phyloP scores from a whole-genome alignment of 1,140 invertebrate genomes.

The Drosophila sulfurigaster region DNA sequence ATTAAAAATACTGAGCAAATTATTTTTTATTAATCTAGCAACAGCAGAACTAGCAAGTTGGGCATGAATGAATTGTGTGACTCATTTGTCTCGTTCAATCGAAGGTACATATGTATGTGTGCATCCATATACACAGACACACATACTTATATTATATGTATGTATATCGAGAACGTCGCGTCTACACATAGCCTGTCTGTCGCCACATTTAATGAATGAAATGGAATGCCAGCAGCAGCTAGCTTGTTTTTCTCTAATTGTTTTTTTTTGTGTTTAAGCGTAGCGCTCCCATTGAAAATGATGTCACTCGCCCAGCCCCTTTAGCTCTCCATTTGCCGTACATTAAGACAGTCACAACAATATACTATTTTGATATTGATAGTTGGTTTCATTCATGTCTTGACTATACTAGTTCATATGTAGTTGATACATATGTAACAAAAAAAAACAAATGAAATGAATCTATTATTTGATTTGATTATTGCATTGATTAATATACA shows the following conservation, averaged over 20 bases:
- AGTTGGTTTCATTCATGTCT: conserved; percentile 71
- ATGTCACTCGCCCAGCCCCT: conserved; percentile 58
- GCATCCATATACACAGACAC: not conserved
- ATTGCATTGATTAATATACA: conserved; percentile 15
- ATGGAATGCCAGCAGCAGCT: conserved; percentile 58
- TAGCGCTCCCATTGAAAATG: conserved; percentile 64
- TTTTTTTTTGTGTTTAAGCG: conserved; percentile 60
- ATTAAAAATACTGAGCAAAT: conserved; percentile 30
- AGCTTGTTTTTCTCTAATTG: conserved; percentile 63
- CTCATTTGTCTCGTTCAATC: conserved; percentile 49
- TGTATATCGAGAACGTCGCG: not conserved
- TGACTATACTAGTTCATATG: conserved; percentile 13
- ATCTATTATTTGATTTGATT: conserved; percentile 7
- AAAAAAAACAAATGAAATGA: conserved; percentile 30
- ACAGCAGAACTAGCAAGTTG: conserved; percentile 12
- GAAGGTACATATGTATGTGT: conserved; percentile 15
- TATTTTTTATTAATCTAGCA: conserved; percentile 23
- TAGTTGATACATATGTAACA: conserved; percentile 29
- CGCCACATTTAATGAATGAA: conserved; percentile 81
- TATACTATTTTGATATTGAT: not conserved
- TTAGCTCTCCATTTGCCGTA: conserved; percentile 46
- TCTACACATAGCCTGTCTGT: conserved; percentile 68
- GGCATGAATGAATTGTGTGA: conserved; percentile 63
- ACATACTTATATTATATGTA: not conserved
- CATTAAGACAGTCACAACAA: conserved; percentile 41